Percentiles rank a stretch among this genome's conserved stretches.
These are phyloP conservation scores for Luscinia luscinia DNA, from an alignment of 2,797 vertebrate species.

Conservation along the genomic window DNA sequence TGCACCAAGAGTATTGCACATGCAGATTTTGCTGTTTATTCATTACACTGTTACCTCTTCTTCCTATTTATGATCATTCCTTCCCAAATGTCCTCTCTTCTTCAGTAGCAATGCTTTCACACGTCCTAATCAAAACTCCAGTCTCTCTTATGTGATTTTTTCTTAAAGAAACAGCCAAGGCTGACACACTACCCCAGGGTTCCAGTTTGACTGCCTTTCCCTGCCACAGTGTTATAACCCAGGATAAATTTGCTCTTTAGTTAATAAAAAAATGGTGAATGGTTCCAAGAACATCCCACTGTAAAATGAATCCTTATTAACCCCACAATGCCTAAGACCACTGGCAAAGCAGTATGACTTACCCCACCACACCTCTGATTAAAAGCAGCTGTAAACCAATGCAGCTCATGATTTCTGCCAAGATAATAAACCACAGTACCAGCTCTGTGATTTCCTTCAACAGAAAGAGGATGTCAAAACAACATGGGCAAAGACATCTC, in stretches of 20 bases:
- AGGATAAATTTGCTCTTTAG: not conserved
- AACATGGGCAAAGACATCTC: not conserved
- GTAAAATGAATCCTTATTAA: not conserved
- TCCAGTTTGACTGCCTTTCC: not conserved
- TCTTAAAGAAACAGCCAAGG: not conserved
- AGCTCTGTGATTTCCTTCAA: not conserved
- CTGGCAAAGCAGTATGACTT: not conserved
- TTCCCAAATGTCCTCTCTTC: not conserved
- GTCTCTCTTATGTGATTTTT: not conserved
- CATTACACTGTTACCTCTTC: not conserved
- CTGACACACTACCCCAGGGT: accelerated
- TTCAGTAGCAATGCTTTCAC: not conserved
- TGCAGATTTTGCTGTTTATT: not conserved
- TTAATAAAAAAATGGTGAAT: not conserved
- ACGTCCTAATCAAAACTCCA: not conserved
- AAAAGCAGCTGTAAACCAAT: not conserved
- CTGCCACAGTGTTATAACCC: not conserved
- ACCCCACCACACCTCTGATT: not conserved
- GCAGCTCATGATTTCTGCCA: not conserved
- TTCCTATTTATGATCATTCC: not conserved
- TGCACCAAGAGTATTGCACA: not conserved
- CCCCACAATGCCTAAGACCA: not conserved
- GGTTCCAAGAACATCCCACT: not conserved
- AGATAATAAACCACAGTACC: not conserved
- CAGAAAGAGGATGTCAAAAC: not conserved